These are phyloP conservation scores for Anolis apletophallus DNA, from an alignment of 2,797 vertebrate species.

Conservation along the genomic window DNA sequence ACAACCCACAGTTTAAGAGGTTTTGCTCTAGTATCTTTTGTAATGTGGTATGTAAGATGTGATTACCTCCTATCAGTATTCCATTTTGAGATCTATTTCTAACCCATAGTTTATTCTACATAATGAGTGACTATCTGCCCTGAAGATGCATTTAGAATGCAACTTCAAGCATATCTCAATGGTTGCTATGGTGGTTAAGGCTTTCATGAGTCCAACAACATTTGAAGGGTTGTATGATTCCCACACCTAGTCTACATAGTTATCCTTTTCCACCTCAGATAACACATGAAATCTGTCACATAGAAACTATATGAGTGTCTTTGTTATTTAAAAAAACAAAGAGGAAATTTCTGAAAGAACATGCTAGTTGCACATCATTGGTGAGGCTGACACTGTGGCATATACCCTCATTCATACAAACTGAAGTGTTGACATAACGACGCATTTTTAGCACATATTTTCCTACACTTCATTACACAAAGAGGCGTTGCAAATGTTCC, in stretches of 20 bases:
- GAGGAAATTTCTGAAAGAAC: not conserved
- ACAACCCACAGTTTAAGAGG: too few relatives aligned
- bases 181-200: too few relatives aligned
- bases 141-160: too few relatives aligned
- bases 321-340: not conserved
- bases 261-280: not conserved
- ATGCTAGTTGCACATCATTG: not conserved
- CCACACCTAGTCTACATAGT: too few relatives aligned
- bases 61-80: not conserved
- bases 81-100: not conserved
- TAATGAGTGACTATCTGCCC: too few relatives aligned
- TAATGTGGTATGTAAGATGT: not conserved
- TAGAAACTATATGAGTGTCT: not conserved
- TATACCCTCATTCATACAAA: not conserved
- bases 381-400: not conserved
- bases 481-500: not conserved
- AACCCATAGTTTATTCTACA: not conserved
- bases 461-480: not conserved
- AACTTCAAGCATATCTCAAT: too few relatives aligned
- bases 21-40: not conserved
- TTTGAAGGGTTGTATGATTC: too few relatives aligned
- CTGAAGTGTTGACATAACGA: conserved; percentile 10
- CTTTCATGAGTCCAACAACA: too few relatives aligned
- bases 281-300: not conserved
- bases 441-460: not conserved